Conservation (phyloP, 2,888 invertebrate genomes). For the Muscina levida region DNA sequence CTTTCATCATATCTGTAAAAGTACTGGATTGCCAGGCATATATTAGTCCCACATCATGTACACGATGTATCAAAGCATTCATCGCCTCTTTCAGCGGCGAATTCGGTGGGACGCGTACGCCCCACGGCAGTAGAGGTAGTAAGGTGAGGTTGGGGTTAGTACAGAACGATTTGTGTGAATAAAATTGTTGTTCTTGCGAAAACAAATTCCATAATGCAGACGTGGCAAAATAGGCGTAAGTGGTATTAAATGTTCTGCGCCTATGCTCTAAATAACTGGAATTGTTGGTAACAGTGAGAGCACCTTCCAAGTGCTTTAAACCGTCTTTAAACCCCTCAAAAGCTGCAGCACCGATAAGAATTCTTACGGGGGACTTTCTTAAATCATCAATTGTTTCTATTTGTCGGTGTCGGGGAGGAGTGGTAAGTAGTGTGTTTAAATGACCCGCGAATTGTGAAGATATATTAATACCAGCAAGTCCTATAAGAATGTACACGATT, state of each 20-base stretch:
- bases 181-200: conserved; percentile 14
- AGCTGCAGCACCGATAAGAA: neutral
- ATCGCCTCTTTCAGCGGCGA: conserved; percentile 23
- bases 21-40: conserved; percentile 22
- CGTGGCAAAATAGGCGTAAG: conserved; percentile 28
- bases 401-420: neutral
- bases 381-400: neutral
- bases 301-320: neutral
- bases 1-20: conserved; percentile 35
- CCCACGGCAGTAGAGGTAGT: neutral
- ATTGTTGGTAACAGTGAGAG: neutral
- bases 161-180: conserved; percentile 27
- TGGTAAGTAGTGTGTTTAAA: neutral
- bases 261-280: neutral
- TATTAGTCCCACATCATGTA: conserved; percentile 30
- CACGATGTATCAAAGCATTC: neutral
- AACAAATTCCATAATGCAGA: conserved; percentile 36
- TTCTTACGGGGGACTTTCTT: neutral
- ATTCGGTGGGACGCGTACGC: conserved; percentile 21
- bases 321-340: neutral
- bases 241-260: conserved; percentile 41
- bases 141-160: neutral
- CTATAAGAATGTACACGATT: neutral
- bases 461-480: conserved; percentile 2
- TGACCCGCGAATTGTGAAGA: neutral